Conservation (phyloP, 2,797 vertebrate genomes). For the Leucoraja ocellata region DNA sequence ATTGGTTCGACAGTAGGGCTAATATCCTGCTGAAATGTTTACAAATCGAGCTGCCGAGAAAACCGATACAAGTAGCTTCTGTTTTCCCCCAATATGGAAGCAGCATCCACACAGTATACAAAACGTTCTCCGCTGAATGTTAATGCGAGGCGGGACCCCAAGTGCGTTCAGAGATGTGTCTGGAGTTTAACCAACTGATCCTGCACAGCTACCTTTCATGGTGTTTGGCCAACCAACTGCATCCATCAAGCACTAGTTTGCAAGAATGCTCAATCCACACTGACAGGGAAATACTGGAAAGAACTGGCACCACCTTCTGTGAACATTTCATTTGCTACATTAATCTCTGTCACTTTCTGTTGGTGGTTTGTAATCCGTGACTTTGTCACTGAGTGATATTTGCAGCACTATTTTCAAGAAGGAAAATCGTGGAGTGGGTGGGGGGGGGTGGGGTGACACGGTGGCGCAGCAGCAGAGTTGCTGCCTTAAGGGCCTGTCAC, state of each 20-base stretch:
- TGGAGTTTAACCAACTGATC: conserved; percentile 1
- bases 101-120: not conserved
- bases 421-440: not conserved
- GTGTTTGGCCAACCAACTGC: not conserved
- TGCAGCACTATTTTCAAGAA: conserved; percentile 18
- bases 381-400: not conserved
- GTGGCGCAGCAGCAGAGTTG: too few species aligned
- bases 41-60: not conserved
- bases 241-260: not conserved
- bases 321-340: not conserved
- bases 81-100: not conserved
- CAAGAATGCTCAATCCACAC: not conserved
- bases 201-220: not conserved
- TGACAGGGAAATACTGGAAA: not conserved
- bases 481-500: too few species aligned
- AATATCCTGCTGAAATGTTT: not conserved
- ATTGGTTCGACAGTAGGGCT: not conserved
- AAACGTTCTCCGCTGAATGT: not conserved
- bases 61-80: not conserved
- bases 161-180: not conserved
- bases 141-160: not conserved
- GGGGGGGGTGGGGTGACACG: too few species aligned
- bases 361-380: not conserved
- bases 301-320: not conserved
- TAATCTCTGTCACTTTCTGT: conserved; percentile 3